Conservation (phyloP, 2,888 invertebrate species). For the Tillus elongatus region DNA sequence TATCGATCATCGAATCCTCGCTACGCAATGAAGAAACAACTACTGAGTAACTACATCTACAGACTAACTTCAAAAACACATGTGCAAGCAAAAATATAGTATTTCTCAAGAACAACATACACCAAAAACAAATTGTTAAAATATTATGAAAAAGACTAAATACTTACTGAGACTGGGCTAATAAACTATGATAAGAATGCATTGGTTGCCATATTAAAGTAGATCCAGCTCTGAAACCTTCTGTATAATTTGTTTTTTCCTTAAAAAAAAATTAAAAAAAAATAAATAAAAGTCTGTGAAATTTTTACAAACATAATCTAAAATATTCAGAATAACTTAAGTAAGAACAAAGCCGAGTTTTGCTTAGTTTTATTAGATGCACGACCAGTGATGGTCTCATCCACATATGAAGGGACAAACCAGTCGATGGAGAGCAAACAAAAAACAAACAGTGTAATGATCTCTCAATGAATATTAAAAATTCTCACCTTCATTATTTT, state of each 20-base stretch:
- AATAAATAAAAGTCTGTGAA: too few species aligned
- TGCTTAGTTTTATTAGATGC: too few species aligned
- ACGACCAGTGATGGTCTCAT: too few species aligned
- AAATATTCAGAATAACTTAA: too few species aligned
- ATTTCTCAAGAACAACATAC: conserved; percentile 2
- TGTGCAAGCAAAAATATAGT: too few species aligned
- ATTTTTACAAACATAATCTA: too few species aligned
- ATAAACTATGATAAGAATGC: conserved; percentile 36
- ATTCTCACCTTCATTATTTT: conserved; percentile 73
- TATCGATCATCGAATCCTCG: conserved; percentile 29
- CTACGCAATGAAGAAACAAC: conserved; percentile 25
- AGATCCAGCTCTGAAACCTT: conserved; percentile 56
- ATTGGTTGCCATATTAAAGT: conserved; percentile 55
- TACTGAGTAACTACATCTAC: conserved; percentile 7
- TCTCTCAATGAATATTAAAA: too few species aligned
- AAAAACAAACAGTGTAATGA: too few species aligned
- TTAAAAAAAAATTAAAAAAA: conserved; percentile 41
- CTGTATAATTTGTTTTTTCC: conserved; percentile 63
- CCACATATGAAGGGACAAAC: too few species aligned
- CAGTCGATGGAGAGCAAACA: too few species aligned
- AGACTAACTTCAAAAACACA: not conserved
- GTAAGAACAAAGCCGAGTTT: too few species aligned
- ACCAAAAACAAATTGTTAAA: conserved; percentile 7
- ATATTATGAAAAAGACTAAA: conserved; percentile 9
- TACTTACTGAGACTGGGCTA: conserved; percentile 34